phyloP scores from a whole-genome alignment of 2,113 vertebrate genomes.

The Toxotes jaculatrix region DNA sequence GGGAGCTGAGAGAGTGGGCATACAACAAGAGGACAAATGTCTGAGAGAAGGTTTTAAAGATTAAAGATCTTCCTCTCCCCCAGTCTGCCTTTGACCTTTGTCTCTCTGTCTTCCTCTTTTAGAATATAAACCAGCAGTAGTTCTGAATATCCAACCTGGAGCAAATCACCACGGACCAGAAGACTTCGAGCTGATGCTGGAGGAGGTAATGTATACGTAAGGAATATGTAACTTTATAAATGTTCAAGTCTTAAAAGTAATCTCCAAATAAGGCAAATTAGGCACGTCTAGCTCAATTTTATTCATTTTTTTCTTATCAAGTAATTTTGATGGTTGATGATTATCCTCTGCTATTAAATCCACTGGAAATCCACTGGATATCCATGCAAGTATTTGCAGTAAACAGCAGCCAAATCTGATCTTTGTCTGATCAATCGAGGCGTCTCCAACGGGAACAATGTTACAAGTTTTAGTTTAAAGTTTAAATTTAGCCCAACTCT shows the following conservation, averaged over 20 bases:
- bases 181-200: constrained; percentile 86
- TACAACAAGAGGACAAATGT: constrained; percentile 44
- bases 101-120: constrained; percentile 31
- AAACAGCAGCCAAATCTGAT: too few relatives aligned
- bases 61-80: constrained; percentile 21
- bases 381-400: background rate
- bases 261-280: background rate
- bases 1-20: constrained; percentile 6
- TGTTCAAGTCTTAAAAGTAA: background rate
- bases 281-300: background rate
- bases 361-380: background rate
- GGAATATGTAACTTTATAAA: too few relatives aligned
- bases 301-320: background rate
- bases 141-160: constrained; percentile 89
- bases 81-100: background rate
- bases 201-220: constrained; percentile 86
- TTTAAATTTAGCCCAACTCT: background rate
- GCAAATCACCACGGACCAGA: constrained; percentile 88
- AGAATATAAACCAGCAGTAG: constrained; percentile 82
- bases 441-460: background rate
- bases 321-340: background rate
- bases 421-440: too few relatives aligned
- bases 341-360: background rate
- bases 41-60: constrained; percentile 36
- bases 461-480: background rate